A percentile compares a stretch with the other conserved stretches of the same genome.
Conservation (phyloP, 2,888 invertebrate species). For the Lasioglossum lativentre region DNA sequence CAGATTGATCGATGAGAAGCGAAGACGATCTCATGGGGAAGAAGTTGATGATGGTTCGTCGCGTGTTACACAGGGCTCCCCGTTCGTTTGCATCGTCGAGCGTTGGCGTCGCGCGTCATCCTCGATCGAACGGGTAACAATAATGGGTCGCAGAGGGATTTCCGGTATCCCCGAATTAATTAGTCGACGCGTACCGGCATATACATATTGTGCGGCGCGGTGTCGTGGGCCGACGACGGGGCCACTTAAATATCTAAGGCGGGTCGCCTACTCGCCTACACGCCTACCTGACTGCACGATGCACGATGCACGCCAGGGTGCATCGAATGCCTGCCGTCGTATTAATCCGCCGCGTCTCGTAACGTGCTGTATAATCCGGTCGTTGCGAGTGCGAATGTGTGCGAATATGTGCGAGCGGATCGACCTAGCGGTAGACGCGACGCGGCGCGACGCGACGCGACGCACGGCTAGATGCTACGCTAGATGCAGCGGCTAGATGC, state of each 20-base stretch:
- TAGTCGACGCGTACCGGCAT: not conserved
- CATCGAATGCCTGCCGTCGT: conserved; percentile 18
- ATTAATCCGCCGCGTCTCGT: conserved; percentile 40
- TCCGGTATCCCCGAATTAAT: conserved; percentile 32
- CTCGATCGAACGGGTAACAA: not conserved
- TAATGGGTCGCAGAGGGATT: conserved; percentile 4
- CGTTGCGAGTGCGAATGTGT: conserved; percentile 43
- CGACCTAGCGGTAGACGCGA: not conserved
- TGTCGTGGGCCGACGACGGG: not conserved
- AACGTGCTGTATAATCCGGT: conserved; percentile 41
- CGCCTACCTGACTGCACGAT: not conserved
- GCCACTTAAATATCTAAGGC: conserved; percentile 11
- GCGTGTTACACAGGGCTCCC: not conserved
- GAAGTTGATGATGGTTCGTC: not conserved
- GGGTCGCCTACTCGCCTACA: not conserved
- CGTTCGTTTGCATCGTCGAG: not conserved
- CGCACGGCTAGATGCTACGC: not conserved
- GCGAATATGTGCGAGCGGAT: conserved; percentile 33
- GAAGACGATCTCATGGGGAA: not conserved
- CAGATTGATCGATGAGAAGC: not conserved
- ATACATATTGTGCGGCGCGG: not conserved
- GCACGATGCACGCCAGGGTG: conserved; percentile 3
- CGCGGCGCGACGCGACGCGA: not conserved
- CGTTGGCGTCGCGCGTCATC: conserved; percentile 1
- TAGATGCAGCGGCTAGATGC: not conserved